Base-by-base conservation (phyloP, 2,113 vertebrate species). In the Forbesichthys papilliferus region DNA sequence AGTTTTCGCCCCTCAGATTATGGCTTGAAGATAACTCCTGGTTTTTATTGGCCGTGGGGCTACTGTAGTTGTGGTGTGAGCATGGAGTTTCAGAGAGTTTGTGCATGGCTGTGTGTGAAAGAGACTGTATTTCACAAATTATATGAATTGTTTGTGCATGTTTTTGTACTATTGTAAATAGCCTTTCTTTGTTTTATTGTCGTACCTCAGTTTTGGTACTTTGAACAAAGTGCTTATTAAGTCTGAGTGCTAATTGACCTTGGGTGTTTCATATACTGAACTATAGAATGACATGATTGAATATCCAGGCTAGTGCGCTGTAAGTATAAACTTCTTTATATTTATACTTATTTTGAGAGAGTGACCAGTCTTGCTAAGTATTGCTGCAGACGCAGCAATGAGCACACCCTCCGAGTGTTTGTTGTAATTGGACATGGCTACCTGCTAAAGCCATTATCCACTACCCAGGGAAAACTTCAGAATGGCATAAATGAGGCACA, bases 381-480 rank as follows among this genome's bases (percentile, higher is more conserved):
- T 61, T 75, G 59, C 59, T 77, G 51, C 66, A 71, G 76, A 71
- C 66, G 49, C 3, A 34, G 36, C 71, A 66, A 73, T 62, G 57
- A 66, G 65, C 59, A 64, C 66, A 69, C 62, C 66, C 71, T 65
- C 14, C 8, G n/a, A 48, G 54, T 59, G 66, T 75, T 76, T 56
- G 53, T 73, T 79, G 55, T 64, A 59, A 56, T 14, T 71, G 64
- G 65, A 73, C 47, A 66, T 64, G 61, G 34, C 54, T 74, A 64
- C 65, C 88, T 86, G 86, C 61, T 86, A 61, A 87, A 89, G 70
- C 46, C 69, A 77, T 90, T 78, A 66, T 33, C 47, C 49, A 57
- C 36, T 54, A 48, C 48, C 55, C 60, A 34, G 47, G 49, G 64
- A 70, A 67, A 65, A 77, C 61, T 62, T 70, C 13, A 75, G 66